Percentiles rank a stretch among this genome's conserved stretches.
Conservation (phyloP, 2,888 invertebrate genomes). For the Tetranychus piercei region DNA sequence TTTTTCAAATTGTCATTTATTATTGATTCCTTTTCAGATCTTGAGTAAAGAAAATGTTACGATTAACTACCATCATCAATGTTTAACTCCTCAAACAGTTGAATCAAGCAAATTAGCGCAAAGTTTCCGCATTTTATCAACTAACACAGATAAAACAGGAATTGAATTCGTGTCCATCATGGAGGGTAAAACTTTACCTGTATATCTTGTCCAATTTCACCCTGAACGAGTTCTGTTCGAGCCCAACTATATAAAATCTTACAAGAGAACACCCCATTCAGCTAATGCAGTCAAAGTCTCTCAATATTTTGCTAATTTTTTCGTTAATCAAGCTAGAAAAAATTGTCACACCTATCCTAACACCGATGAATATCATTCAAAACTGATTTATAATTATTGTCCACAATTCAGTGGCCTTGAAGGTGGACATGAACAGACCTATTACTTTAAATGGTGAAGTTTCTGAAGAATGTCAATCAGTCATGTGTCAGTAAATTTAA, state of each 20-base stretch:
- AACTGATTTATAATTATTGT: background rate
- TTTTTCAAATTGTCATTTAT: background rate
- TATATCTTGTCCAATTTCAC: slow-evolving; percentile 73
- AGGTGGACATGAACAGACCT: background rate
- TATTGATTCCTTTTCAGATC: slow-evolving; percentile 4
- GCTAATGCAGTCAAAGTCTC: slow-evolving; percentile 43
- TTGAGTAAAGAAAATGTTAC: slow-evolving; percentile 38
- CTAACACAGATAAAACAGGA: slow-evolving; percentile 46
- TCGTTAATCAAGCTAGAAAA: slow-evolving; percentile 53
- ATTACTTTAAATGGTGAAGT: background rate
- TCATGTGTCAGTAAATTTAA: no score
- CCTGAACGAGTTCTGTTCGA: slow-evolving; percentile 72
- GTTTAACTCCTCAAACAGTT: slow-evolving; percentile 45
- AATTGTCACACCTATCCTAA: slow-evolving; percentile 42
- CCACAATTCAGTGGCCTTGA: background rate
- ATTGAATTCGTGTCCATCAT: slow-evolving; percentile 54
- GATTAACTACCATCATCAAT: slow-evolving; percentile 53
- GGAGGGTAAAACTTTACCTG: slow-evolving; percentile 45
- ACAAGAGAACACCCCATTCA: slow-evolving; percentile 44
- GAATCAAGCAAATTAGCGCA: slow-evolving; percentile 39
- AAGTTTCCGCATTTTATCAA: slow-evolving; percentile 51
- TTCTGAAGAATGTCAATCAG: no score
- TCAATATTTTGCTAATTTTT: slow-evolving; percentile 62
- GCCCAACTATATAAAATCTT: slow-evolving; percentile 38
- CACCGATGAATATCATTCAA: slow-evolving; percentile 1